Evolutionary conservation across 1,140 invertebrate genomes (phyloP).

Genomic region (Meteorus sp.): DNA sequence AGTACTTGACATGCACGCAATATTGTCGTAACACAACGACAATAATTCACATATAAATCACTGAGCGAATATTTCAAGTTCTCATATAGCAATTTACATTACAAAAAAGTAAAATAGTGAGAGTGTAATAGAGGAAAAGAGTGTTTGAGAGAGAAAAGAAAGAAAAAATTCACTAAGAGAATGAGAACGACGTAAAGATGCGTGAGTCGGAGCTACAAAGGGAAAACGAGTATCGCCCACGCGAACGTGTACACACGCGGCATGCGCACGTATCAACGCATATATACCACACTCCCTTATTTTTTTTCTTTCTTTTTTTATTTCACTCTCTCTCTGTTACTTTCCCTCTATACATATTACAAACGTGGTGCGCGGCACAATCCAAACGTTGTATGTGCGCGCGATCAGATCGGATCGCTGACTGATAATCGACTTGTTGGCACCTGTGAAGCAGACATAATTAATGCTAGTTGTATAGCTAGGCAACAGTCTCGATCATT

Average conservation of each 20-base stretch:
- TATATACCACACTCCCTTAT: not conserved
- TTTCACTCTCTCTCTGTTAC: not conserved
- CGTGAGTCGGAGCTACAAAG: constrained; percentile 12
- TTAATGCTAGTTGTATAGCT: constrained; percentile 47
- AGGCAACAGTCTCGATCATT: constrained; percentile 22
- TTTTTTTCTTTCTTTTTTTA: not conserved
- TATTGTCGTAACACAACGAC: constrained; percentile 9
- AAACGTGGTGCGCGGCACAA: constrained; percentile 34
- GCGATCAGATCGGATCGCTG: constrained; percentile 50
- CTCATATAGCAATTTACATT: not conserved
- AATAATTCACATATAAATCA: no score
- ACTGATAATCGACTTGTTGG: constrained; percentile 58
- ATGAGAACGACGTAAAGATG: constrained; percentile 6
- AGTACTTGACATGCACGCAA: not conserved
- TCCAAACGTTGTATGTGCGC: constrained; percentile 40
- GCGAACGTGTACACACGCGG: not conserved
- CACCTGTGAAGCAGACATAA: constrained; percentile 54
- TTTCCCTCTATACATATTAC: constrained; percentile 21
- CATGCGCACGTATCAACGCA: not conserved
- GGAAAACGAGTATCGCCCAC: constrained; percentile 23
- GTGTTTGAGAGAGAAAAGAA: no score
- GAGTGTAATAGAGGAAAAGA: no score
- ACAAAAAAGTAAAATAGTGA: constrained; percentile 9
- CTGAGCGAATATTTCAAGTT: constrained; percentile 10
- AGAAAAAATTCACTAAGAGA: no score